Evolutionary conservation across 2,888 invertebrate species (phyloP).

Genomic region (Schizaphis graminum): DNA sequence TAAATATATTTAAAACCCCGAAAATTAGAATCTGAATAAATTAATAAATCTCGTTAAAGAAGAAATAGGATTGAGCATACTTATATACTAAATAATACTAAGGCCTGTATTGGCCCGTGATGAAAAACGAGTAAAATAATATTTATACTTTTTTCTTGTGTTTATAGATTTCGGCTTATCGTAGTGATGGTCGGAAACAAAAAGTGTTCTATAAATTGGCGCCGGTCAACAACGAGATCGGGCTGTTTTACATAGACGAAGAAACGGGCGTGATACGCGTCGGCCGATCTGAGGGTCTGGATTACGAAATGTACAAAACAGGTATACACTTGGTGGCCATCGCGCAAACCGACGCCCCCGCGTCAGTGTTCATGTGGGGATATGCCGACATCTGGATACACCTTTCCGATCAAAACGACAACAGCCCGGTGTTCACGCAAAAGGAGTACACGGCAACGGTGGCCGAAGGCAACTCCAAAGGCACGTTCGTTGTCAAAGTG

Average conservation of each 20-base stretch:
- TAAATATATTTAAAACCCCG: too few species aligned
- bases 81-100: too few species aligned
- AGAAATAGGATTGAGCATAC: too few species aligned
- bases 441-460: slow-evolving; percentile 92
- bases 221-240: slow-evolving; percentile 79
- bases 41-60: too few species aligned
- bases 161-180: slow-evolving; percentile 81
- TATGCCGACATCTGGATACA: slow-evolving; percentile 87
- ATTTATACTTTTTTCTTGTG: neutral
- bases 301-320: slow-evolving; percentile 79
- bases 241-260: slow-evolving; percentile 83
- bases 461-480: slow-evolving; percentile 93
- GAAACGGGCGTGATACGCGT: slow-evolving; percentile 85
- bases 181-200: slow-evolving; percentile 87
- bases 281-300: slow-evolving; percentile 81
- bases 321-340: slow-evolving; percentile 79
- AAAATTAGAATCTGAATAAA: too few species aligned
- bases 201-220: slow-evolving; percentile 83
- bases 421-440: slow-evolving; percentile 94
- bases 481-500: slow-evolving; percentile 93
- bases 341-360: slow-evolving; percentile 82
- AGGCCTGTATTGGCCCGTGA: too few species aligned
- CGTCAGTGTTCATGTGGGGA: slow-evolving; percentile 79
- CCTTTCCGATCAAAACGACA: slow-evolving; percentile 91
- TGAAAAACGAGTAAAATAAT: neutral